Conservation (phyloP, 2,113 vertebrate genomes). For the Indri indri region DNA sequence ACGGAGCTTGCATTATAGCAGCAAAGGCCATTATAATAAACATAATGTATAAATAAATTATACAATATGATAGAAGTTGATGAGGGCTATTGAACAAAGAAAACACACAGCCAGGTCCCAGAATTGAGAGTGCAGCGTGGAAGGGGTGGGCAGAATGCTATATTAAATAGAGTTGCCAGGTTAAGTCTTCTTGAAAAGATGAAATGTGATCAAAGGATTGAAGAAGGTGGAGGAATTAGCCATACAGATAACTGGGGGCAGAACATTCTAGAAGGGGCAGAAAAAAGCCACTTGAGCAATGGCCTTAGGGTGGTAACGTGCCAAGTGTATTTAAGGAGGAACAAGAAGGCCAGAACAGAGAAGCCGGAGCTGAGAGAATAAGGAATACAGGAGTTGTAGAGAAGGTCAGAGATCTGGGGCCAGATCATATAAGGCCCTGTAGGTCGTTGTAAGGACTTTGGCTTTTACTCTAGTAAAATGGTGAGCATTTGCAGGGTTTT, state of each 20-base stretch:
- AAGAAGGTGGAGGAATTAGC: background rate
- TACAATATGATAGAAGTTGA: background rate
- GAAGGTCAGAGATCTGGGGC: background rate
- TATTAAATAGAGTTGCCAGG: background rate
- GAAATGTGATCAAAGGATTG: background rate
- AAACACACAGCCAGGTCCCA: background rate
- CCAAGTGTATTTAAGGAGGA: background rate
- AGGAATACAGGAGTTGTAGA: background rate
- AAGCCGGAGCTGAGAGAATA: background rate
- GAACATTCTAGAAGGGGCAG: background rate
- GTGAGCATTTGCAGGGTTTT: background rate
- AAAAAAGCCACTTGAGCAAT: background rate
- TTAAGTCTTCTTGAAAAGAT: conserved; percentile 8
- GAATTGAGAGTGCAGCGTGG: background rate
- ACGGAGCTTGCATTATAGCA: background rate
- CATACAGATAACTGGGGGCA: background rate
- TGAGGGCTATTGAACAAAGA: background rate
- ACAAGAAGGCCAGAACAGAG: background rate
- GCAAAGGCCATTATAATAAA: background rate
- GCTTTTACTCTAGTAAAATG: background rate
- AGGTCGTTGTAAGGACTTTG: background rate
- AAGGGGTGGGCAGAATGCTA: background rate
- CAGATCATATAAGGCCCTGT: rapidly evolving
- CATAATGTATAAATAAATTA: background rate
- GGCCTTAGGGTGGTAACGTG: background rate